Conservation (phyloP, 2,113 vertebrate genomes). For the Steatornis caripensis region DNA sequence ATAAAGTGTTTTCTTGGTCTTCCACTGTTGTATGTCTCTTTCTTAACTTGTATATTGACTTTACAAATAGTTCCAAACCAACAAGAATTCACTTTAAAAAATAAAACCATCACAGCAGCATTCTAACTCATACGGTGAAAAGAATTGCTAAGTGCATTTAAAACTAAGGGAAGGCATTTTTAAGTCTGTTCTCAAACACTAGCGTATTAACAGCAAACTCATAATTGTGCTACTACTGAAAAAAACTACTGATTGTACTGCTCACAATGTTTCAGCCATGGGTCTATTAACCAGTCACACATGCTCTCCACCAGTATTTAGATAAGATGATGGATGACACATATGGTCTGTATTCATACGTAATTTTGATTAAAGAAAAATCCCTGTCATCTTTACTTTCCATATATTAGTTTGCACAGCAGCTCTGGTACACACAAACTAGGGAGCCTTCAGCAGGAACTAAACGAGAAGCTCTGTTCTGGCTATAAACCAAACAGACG, state of each 20-base stretch:
- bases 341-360: background rate
- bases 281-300: background rate
- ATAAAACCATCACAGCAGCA: background rate
- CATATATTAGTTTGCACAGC: background rate
- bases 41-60: background rate
- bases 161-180: background rate
- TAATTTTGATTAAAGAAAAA: background rate
- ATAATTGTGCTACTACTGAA: background rate
- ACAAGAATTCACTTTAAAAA: background rate
- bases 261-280: background rate
- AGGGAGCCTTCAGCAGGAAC: background rate
- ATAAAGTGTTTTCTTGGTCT: background rate
- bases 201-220: background rate
- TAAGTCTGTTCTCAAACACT: background rate
- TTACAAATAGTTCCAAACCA: background rate
- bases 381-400: background rate
- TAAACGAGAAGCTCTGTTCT: background rate
- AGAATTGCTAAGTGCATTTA: background rate
- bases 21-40: background rate
- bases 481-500: background rate
- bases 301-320: background rate
- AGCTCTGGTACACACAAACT: background rate
- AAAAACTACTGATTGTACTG: background rate
- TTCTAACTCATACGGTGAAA: background rate
- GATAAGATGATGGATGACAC: background rate